Evolutionary conservation across 2,797 vertebrate genomes (phyloP).

Genomic region (Acridotheres tristis): DNA sequence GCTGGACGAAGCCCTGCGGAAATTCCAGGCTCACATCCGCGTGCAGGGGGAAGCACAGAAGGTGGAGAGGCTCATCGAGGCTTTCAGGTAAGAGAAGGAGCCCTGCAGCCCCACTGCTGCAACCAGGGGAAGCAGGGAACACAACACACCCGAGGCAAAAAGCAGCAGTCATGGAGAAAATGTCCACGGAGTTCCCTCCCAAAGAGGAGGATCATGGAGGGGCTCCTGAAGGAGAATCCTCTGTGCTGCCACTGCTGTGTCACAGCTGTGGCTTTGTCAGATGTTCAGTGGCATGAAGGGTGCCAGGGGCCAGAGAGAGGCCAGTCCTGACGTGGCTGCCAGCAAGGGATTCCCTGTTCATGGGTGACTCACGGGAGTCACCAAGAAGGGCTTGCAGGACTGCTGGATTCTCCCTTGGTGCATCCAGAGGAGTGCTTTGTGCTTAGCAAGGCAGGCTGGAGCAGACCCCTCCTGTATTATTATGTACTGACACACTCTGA

Average conservation of each 20-base stretch:
- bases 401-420: neutral
- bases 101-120: neutral
- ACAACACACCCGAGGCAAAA: neutral
- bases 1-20: constrained; percentile 81
- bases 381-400: neutral
- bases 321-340: neutral
- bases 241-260: neutral
- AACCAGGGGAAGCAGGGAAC: neutral
- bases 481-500: neutral
- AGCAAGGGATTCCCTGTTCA: neutral
- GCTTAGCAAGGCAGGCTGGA: neutral
- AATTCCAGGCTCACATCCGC: constrained; percentile 84
- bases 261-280: neutral
- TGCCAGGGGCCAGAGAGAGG: neutral
- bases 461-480: neutral
- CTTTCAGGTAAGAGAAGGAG: constrained; percentile 78
- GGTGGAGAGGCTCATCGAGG: constrained; percentile 83
- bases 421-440: neutral
- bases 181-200: neutral
- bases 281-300: neutral
- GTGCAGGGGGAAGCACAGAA: constrained; percentile 85
- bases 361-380: neutral
- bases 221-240: neutral
- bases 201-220: neutral
- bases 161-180: neutral